phyloP scores from a whole-genome alignment of 2,113 vertebrate genomes.

The Illadopsis cleaveri region DNA sequence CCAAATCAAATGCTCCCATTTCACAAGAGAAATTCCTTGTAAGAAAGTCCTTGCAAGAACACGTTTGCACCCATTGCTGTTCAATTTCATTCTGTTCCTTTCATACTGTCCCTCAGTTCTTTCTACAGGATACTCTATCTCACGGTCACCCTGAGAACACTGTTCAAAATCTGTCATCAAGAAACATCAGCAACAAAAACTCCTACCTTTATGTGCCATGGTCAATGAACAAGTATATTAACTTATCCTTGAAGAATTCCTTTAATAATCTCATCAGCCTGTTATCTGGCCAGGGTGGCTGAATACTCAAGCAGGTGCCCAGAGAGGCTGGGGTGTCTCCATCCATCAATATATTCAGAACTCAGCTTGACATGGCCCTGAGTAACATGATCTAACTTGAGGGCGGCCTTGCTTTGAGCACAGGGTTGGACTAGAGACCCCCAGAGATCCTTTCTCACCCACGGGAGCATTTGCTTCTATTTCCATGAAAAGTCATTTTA shows the following conservation, averaged over 20 bases:
- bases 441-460: neutral
- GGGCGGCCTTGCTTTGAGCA: neutral
- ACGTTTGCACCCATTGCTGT: rapidly evolving
- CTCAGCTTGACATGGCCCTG: neutral
- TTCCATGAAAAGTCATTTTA: neutral
- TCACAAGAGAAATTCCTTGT: neutral
- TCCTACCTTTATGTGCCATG: neutral
- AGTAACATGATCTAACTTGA: neutral
- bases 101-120: neutral
- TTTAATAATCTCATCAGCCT: neutral
- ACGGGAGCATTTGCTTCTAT: neutral
- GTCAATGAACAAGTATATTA: neutral
- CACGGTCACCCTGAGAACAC: neutral
- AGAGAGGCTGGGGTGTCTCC: neutral
- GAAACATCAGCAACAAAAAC: neutral
- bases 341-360: neutral
- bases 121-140: neutral
- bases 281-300: neutral
- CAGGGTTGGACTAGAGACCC: neutral
- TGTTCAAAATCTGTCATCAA: neutral
- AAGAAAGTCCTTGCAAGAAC: neutral
- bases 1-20: neutral
- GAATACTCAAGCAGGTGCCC: neutral
- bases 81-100: neutral
- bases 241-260: neutral